These are phyloP conservation scores for Andricus grossulariae DNA, from an alignment of 1,140 invertebrate genomes.

Conservation along the genomic window DNA sequence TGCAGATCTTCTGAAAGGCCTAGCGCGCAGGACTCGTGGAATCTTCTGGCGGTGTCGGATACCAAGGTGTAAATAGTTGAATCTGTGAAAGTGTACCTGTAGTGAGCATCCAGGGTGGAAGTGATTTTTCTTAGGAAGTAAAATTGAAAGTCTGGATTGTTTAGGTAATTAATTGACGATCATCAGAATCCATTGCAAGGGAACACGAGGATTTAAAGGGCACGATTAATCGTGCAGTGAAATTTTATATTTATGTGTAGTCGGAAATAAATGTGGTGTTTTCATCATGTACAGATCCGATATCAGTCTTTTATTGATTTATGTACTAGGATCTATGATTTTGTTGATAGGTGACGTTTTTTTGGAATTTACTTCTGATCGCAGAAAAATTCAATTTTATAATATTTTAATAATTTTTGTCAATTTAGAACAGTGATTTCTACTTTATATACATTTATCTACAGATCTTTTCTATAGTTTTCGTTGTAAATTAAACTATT, in stretches of 20 bases:
- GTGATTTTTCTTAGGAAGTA: slow-evolving; percentile 28
- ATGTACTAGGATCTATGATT: too few relatives aligned
- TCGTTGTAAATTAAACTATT: too few relatives aligned
- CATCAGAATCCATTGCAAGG: slow-evolving; percentile 1
- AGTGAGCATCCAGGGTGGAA: slow-evolving; percentile 41
- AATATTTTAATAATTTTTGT: too few relatives aligned
- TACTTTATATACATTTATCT: too few relatives aligned
- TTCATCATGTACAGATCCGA: slow-evolving; percentile 28
- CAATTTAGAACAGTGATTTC: too few relatives aligned
- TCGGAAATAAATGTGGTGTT: slow-evolving; percentile 36
- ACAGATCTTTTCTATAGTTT: too few relatives aligned
- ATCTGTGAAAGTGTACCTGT: not conserved
- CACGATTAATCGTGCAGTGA: slow-evolving; percentile 5
- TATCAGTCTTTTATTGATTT: not conserved
- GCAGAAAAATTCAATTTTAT: too few relatives aligned
- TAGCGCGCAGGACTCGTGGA: slow-evolving; percentile 42
- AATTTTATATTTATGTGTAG: slow-evolving; percentile 37
- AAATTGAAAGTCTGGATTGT: slow-evolving; percentile 5
- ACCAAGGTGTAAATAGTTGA: slow-evolving; percentile 17
- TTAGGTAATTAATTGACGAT: slow-evolving; percentile 14
- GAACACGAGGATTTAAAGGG: not conserved
- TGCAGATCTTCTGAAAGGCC: not conserved
- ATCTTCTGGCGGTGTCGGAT: slow-evolving; percentile 33
- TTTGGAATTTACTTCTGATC: too few relatives aligned
- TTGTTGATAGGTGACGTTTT: too few relatives aligned